phyloP scores from a whole-genome alignment of 1,140 invertebrate genomes.

The Drosophila asahinai region DNA sequence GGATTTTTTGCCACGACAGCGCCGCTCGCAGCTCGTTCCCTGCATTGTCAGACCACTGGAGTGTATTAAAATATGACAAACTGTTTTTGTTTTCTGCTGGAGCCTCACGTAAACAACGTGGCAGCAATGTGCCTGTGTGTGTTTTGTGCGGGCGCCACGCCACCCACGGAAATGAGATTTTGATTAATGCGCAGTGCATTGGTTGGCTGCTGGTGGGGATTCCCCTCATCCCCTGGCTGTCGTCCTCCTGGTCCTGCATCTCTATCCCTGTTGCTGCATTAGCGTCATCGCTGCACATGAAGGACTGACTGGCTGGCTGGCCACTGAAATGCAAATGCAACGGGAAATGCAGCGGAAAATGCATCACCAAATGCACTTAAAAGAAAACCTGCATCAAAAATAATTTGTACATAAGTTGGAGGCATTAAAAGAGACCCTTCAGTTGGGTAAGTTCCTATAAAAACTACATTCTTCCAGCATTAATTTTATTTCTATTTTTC shows the following conservation, averaged over 20 bases:
- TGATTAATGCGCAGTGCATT: slow-evolving; percentile 70
- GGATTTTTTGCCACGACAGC: slow-evolving; percentile 65
- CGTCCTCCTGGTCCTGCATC: not conserved
- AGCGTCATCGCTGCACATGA: slow-evolving; percentile 69
- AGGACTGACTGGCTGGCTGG: slow-evolving; percentile 32
- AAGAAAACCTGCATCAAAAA: no score
- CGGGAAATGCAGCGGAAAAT: not conserved
- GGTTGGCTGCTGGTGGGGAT: slow-evolving; percentile 29
- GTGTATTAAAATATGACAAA: slow-evolving; percentile 80
- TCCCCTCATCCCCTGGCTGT: not conserved
- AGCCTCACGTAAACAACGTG: slow-evolving; percentile 32
- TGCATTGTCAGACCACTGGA: slow-evolving; percentile 64
- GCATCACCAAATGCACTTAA: not conserved
- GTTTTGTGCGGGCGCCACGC: not conserved
- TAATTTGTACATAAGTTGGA: no score
- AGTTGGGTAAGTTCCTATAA: no score
- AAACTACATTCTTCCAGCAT: no score
- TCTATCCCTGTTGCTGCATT: slow-evolving; percentile 39
- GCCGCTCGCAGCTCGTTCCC: slow-evolving; percentile 13
- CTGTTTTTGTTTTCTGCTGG: slow-evolving; percentile 60
- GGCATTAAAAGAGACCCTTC: no score
- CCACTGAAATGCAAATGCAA: slow-evolving; percentile 65
- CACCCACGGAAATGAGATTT: slow-evolving; percentile 67
- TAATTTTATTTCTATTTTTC: not conserved
- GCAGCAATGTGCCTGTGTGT: slow-evolving; percentile 2